Conservation (phyloP, 1,140 invertebrate genomes). For the Rhizoglyphus robini region DNA sequence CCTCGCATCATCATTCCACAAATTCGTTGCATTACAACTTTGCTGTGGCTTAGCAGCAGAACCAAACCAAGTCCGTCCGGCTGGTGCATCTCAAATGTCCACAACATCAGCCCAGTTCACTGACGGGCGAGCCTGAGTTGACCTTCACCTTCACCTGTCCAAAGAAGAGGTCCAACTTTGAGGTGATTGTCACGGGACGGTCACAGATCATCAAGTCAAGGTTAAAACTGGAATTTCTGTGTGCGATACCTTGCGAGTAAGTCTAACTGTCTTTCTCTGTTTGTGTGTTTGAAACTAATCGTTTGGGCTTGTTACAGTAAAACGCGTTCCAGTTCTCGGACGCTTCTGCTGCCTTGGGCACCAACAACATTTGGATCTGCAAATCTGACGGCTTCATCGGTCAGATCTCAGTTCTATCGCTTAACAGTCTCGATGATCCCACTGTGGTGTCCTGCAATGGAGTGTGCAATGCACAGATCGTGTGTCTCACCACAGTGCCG, state of each 20-base stretch:
- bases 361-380: conserved; percentile 78
- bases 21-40: too few species aligned
- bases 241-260: conserved; percentile 5
- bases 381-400: conserved; percentile 95
- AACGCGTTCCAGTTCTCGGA: conserved; percentile 88
- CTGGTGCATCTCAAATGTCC: not conserved
- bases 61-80: not conserved
- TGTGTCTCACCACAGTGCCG: conserved; percentile 68
- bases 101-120: not conserved
- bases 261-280: too few species aligned
- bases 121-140: not conserved
- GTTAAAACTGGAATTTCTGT: not conserved
- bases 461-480: conserved; percentile 81
- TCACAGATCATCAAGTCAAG: not conserved
- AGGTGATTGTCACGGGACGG: not conserved
- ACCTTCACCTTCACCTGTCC: not conserved
- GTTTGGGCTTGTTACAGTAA: too few species aligned
- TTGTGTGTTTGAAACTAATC: too few species aligned
- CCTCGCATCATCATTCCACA: too few species aligned
- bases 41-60: not conserved
- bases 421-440: conserved; percentile 43
- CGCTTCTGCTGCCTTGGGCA: conserved; percentile 61
- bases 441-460: conserved; percentile 92
- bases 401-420: conserved; percentile 67
- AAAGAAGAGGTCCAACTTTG: not conserved